Base-by-base conservation (phyloP, 92 coral and sea anemone species). In the Palythoa heliodiscus region DNA sequence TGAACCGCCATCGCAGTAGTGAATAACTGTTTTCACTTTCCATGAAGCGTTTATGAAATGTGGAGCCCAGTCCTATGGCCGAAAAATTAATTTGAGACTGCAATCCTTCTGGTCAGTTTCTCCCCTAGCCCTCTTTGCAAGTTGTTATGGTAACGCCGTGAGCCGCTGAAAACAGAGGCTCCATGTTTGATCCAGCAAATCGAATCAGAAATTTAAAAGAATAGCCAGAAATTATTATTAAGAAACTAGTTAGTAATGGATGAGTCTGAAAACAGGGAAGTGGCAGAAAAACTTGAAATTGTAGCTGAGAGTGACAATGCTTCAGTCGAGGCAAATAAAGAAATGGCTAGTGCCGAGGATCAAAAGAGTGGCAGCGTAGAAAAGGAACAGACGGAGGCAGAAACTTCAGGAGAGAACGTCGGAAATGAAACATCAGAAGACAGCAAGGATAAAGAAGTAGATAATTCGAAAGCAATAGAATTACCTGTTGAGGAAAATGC, bases 131-230 rank as follows among this genome's bases (percentile, higher is more conserved):
- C 1, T 29, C 24, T 2, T 53, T 67, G 13, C 16, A 53, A 1
- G 84, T 80, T 80, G 84, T 23, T 66, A 80, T 80, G 84, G 84
- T 66, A 80, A 80, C 84, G 10, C 1, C 1, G 47, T n/a, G 5
- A n/a, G 37, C 83, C 39, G 74, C 61, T 50, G 14, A 47, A 80
- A 66, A 80, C 84, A 80, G 38, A 6, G 84, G 50, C 74, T 60
- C 71, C 83, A 79, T 79, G 84, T 79, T 79, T 66, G 63, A 66
- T 66, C 7, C 38, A 63, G 22, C 69, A 63, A n/a, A 63, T 24
- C 15, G 43, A 64, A 15, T 35, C 40, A 24, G 43, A 11, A 60
- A 48, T 40, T 25, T 38, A 16, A 10, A 19, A 19, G 57, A n/a
- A 39, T 63, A 11, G 61, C 74, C 13, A 52, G 61, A 66, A 39